These are phyloP conservation scores for Theodoxus fluviatilis DNA, from an alignment of 2,888 invertebrate genomes.

Conservation along the genomic window DNA sequence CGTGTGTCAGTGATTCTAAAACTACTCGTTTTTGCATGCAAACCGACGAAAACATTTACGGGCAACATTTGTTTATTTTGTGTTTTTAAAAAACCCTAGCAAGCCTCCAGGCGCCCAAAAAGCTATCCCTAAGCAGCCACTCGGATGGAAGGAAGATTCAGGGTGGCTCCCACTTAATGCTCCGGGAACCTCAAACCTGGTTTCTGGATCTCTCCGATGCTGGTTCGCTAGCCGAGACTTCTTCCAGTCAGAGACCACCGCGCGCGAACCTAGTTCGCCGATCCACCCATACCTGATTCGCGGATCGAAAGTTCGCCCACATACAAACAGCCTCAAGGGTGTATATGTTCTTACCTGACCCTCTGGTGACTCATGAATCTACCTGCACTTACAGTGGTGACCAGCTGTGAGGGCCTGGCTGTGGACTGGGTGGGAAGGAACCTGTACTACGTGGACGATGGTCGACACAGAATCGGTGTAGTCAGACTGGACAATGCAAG, in stretches of 20 bases:
- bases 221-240: neutral
- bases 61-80: no score
- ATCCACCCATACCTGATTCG: neutral
- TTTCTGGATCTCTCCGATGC: neutral
- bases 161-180: neutral
- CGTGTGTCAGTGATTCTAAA: no score
- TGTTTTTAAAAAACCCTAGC: no score
- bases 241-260: neutral
- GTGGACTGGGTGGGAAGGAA: conserved; percentile 91
- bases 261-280: neutral
- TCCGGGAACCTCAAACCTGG: neutral
- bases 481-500: conserved; percentile 83
- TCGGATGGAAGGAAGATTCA: neutral
- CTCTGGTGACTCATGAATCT: no score
- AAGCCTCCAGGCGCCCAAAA: neutral
- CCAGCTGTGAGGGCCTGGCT: conserved; percentile 89
- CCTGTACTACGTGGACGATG: conserved; percentile 94
- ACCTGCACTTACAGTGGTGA: conserved; percentile 64
- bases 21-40: no score
- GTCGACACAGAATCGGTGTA: conserved; percentile 84
- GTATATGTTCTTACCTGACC: neutral
- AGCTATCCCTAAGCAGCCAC: neutral
- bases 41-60: no score
- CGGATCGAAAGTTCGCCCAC: neutral
- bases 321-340: neutral